These are phyloP conservation scores for Eupithecia pulchellata DNA, from an alignment of 2,888 invertebrate genomes.

Conservation along the genomic window DNA sequence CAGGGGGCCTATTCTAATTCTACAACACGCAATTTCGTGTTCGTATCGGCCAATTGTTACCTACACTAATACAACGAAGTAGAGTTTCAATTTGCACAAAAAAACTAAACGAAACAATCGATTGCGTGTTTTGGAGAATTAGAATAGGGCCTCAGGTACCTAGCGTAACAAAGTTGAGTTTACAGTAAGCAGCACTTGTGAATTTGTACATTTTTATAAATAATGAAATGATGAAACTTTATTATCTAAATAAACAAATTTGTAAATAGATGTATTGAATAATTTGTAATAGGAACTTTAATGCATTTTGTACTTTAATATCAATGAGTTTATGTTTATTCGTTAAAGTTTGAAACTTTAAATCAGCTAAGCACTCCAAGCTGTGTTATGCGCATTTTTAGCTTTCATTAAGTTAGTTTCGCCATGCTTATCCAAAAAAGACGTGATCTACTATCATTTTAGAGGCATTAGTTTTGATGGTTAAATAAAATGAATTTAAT, in stretches of 20 bases:
- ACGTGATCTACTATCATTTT: background rate
- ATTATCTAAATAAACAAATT: background rate
- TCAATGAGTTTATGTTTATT: background rate
- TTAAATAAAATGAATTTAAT: background rate
- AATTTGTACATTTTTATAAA: conserved; percentile 1
- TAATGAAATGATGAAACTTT: background rate
- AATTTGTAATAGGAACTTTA: background rate
- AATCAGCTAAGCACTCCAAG: background rate
- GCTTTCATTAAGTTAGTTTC: background rate
- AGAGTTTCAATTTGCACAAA: no score
- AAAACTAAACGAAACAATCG: no score
- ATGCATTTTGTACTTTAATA: conserved; percentile 2
- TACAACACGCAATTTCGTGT: background rate
- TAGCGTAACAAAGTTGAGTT: no score
- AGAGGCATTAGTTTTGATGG: background rate
- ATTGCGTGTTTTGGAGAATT: no score
- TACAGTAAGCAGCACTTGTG: background rate
- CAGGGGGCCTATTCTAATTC: background rate
- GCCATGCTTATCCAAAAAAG: background rate
- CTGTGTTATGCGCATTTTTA: background rate
- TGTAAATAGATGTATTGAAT: conserved; percentile 1
- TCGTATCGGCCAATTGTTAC: background rate
- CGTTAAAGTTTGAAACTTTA: background rate
- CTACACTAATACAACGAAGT: no score
- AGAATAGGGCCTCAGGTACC: no score